Conservation (phyloP, 2,113 vertebrate genomes). For the Scartelaos histophorus region DNA sequence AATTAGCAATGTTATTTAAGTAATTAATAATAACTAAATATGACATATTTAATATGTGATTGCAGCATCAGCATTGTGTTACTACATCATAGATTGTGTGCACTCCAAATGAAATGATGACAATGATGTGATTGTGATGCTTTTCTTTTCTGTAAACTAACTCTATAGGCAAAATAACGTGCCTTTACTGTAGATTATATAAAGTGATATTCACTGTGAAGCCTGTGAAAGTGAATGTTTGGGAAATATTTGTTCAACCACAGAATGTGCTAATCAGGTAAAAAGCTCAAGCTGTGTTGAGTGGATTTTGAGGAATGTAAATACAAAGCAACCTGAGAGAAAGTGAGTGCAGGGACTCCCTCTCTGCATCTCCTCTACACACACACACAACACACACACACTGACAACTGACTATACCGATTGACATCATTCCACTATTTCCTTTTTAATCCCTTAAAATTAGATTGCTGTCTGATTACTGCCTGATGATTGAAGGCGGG, state of each 20-base stretch:
- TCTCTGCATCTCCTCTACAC: background rate
- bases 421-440: too few species aligned
- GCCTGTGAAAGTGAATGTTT: slow-evolving; percentile 42
- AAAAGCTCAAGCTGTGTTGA: slow-evolving; percentile 42
- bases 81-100: background rate
- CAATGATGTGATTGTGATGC: background rate
- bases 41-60: too few species aligned
- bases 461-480: too few species aligned
- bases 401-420: background rate
- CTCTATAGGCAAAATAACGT: too few species aligned
- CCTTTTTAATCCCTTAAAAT: too few species aligned
- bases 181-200: too few species aligned
- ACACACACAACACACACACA: slow-evolving; percentile 12
- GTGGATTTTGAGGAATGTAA: slow-evolving; percentile 58
- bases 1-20: too few species aligned
- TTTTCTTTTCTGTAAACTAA: too few species aligned
- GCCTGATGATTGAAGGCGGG: slow-evolving; percentile 3
- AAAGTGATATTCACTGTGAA: too few species aligned
- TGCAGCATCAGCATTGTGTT: background rate
- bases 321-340: slow-evolving; percentile 47
- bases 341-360: slow-evolving; percentile 20
- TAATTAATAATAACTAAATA: too few species aligned
- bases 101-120: background rate
- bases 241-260: slow-evolving; percentile 66
- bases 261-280: slow-evolving; percentile 64